These are phyloP conservation scores for Lymantria monacha DNA, from an alignment of 2,888 invertebrate species.

Conservation along the genomic window DNA sequence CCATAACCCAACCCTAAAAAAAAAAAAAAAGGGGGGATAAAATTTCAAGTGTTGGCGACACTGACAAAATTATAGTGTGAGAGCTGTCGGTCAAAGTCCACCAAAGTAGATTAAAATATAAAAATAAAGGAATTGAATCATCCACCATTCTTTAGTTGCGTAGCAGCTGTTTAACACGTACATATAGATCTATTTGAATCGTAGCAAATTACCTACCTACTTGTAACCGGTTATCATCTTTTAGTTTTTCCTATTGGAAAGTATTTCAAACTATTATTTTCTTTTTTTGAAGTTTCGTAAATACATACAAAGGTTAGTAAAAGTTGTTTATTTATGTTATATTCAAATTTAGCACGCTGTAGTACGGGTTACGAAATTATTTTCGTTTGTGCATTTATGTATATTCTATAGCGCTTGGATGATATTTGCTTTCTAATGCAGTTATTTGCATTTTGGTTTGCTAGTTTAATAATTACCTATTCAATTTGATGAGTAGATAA, in stretches of 20 bases:
- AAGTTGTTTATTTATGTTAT: background rate
- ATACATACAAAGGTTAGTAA: background rate
- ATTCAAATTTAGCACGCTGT: background rate
- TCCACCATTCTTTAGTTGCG: constrained; percentile 3
- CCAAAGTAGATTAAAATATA: constrained; percentile 22
- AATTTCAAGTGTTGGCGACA: too few species aligned
- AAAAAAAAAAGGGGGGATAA: too few species aligned
- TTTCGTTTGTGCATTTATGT: background rate
- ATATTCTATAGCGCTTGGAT: background rate
- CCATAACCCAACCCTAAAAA: too few species aligned
- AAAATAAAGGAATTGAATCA: background rate
- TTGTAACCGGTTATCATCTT: background rate
- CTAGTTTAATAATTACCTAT: too few species aligned
- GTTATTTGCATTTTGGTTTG: background rate
- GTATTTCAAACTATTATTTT: constrained; percentile 4
- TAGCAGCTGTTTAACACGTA: constrained; percentile 7
- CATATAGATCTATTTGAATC: constrained; percentile 12
- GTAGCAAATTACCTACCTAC: constrained; percentile 2
- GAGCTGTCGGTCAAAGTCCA: constrained; percentile 28
- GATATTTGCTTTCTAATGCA: background rate
- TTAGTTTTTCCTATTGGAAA: constrained; percentile 16
- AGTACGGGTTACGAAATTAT: background rate
- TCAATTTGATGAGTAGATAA: too few species aligned
- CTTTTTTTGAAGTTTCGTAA: background rate
- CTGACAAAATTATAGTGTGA: too few species aligned